phyloP scores from a whole-genome alignment of 2,888 invertebrate genomes.

The Bombyx huttoni region DNA sequence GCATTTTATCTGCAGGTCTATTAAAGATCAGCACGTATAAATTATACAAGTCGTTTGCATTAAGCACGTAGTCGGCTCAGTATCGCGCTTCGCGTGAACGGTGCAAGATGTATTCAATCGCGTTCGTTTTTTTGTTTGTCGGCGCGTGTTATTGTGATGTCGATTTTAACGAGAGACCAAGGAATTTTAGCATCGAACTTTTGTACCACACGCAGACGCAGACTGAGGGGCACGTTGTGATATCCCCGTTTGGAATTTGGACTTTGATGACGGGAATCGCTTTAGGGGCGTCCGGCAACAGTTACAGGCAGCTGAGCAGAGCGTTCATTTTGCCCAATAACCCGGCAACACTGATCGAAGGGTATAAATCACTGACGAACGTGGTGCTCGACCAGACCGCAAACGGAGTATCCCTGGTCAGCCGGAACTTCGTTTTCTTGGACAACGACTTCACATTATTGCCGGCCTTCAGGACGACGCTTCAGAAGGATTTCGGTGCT shows the following conservation, averaged over 20 bases:
- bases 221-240: slow-evolving; percentile 50
- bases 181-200: slow-evolving; percentile 57
- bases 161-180: slow-evolving; percentile 48
- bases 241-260: slow-evolving; percentile 66
- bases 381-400: slow-evolving; percentile 35
- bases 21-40: slow-evolving; percentile 21
- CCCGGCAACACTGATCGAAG: slow-evolving; percentile 25
- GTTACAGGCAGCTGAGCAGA: slow-evolving; percentile 34
- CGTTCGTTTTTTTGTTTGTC: slow-evolving; percentile 28
- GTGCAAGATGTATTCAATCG: slow-evolving; percentile 34
- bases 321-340: slow-evolving; percentile 47
- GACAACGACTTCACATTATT: slow-evolving; percentile 43
- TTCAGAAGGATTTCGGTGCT: slow-evolving; percentile 48
- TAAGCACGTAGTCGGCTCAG: slow-evolving; percentile 30
- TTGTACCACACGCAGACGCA: slow-evolving; percentile 47
- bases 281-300: slow-evolving; percentile 46
- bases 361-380: slow-evolving; percentile 37
- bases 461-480: slow-evolving; percentile 24
- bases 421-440: slow-evolving; percentile 53
- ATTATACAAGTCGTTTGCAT: slow-evolving; percentile 35
- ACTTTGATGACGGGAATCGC: slow-evolving; percentile 58
- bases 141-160: slow-evolving; percentile 34
- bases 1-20: background rate
- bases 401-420: slow-evolving; percentile 42
- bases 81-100: slow-evolving; percentile 27